Evolutionary conservation across 1,140 invertebrate genomes (phyloP), one percentile per base, ranked within the genome.

Genomic region (Spodoptera frugiperda): DNA sequence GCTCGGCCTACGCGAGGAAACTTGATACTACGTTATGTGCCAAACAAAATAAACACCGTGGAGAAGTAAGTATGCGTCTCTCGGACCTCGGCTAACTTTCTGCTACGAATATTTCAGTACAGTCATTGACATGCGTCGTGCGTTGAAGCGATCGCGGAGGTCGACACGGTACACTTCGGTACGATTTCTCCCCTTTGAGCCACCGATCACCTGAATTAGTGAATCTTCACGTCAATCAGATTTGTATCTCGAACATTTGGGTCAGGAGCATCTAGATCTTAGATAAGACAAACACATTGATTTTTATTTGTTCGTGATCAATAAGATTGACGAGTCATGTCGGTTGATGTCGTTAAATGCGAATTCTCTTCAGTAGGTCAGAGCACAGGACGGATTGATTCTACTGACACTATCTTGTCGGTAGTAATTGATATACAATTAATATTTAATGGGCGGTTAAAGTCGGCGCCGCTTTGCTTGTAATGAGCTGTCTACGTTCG

Each of bases 201-300:
- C 25, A 9, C 44, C 53, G 54, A 39, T 39, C 33, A 39, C 33
- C 71, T 81, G 84, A 86, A 89, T 93, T 89, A 90, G 85, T 88
- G 87, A 83, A 89, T 89, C 87, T 91, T 88, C 86, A 86, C 84
- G 88, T 91, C 91, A 88, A 84, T 92, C 89, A 61, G 87, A 91
- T 91, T 77, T 71, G 59, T 90, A 92, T 92, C 90, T 86, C 25
- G 63, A 83, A 88, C 87, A 93, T 93, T 91, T 84, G 79, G 91
- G 91, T 91, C 84, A 91, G 84, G 79, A 83, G 79, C 82, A 84
- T 90, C 90, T 89, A 91, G 89, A 90, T 89, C 85, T 46, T 44
- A 86, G 89, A 88, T 90, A 85, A 77, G 68, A 83, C 81, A 80
- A 85, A 84, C 84, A 87, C 80, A 81, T 85, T 88, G 83, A 84